A percentile compares a stretch with the other conserved stretches of the same genome.
phyloP scores from a whole-genome alignment of 2,797 vertebrate species.

The Sebastes jordani region DNA sequence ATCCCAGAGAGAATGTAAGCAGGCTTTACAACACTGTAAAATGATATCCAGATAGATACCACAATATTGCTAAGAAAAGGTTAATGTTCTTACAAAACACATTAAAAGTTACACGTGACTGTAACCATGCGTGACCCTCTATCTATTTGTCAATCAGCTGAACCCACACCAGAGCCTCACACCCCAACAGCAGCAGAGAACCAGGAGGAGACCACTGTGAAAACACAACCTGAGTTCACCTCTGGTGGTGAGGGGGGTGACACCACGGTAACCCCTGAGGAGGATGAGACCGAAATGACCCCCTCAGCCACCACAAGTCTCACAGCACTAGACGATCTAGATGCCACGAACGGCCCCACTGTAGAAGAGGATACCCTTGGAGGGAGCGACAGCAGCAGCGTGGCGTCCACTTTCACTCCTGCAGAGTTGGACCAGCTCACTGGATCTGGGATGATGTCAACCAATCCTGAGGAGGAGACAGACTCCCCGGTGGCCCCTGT shows the following conservation, averaged over 20 bases:
- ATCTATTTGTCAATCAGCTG: neutral
- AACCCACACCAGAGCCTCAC: neutral
- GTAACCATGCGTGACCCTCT: neutral
- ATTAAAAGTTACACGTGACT: neutral
- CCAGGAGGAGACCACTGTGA: neutral
- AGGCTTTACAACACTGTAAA: neutral
- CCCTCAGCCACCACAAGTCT: rapidly evolving
- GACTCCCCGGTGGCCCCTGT: neutral
- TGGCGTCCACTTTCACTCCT: neutral
- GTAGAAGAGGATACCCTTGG: neutral
- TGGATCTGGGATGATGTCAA: slow-evolving; percentile 59
- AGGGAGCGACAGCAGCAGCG: neutral
- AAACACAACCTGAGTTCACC: neutral
- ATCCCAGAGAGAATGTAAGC: neutral
- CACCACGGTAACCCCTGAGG: rapidly evolving
- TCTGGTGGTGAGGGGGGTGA: too few relatives aligned
- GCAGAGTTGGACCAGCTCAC: neutral
- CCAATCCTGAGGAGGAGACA: neutral
- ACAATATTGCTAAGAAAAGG: neutral
- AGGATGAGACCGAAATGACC: neutral
- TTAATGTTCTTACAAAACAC: neutral
- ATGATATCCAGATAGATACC: neutral
- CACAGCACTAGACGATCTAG: neutral
- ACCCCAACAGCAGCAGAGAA: neutral
- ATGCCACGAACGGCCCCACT: rapidly evolving